Percentiles rank a stretch among this genome's conserved stretches.
Evolutionary conservation across 2,888 invertebrate species (phyloP).

Genomic region (Tachina grossa): DNA sequence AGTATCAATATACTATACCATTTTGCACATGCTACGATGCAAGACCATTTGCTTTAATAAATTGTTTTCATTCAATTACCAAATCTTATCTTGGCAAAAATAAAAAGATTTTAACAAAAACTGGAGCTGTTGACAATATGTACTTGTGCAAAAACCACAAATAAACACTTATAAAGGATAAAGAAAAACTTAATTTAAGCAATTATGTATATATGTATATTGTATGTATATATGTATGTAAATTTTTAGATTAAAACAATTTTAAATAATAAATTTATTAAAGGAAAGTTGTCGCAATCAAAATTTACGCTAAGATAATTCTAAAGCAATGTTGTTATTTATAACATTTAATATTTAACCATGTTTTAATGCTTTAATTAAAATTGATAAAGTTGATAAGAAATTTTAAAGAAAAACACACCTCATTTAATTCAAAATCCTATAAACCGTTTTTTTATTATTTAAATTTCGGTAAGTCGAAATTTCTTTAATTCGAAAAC

Average conservation of each 20-base stretch:
- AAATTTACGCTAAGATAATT: slow-evolving; percentile 5
- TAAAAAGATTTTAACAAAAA: neutral
- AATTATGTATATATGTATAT: too few relatives aligned
- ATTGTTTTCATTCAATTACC: slow-evolving; percentile 6
- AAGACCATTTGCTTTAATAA: too few relatives aligned
- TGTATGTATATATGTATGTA: too few relatives aligned
- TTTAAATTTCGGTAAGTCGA: neutral
- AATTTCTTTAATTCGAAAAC: too few relatives aligned
- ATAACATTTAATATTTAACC: slow-evolving; percentile 9
- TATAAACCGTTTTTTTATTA: neutral
- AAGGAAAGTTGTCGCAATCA: neutral
- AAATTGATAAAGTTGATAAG: neutral
- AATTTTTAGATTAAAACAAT: neutral
- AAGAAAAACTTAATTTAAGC: too few relatives aligned
- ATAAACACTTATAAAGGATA: neutral
- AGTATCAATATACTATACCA: too few relatives aligned
- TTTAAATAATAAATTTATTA: slow-evolving; percentile 1
- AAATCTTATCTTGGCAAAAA: slow-evolving; percentile 7
- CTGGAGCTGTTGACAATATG: slow-evolving; percentile 21
- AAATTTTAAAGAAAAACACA: too few relatives aligned
- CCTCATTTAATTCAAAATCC: neutral
- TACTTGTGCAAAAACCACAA: neutral
- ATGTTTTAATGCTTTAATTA: neutral
- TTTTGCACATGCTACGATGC: too few relatives aligned
- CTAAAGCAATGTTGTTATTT: slow-evolving; percentile 18